Conservation (phyloP, 2,888 invertebrate species). For the Tribolium freemani region DNA sequence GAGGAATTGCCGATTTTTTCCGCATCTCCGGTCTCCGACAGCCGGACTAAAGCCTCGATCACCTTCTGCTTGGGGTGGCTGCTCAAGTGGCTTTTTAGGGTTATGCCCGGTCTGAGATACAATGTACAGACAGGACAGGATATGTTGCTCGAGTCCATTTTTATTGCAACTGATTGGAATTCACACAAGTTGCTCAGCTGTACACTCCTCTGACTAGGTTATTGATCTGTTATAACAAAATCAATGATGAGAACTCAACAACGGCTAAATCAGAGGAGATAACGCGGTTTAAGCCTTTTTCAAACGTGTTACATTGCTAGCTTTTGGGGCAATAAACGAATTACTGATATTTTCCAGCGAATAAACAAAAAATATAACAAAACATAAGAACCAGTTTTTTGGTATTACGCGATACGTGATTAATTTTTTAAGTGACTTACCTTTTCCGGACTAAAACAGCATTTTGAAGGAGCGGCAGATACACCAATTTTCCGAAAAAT, state of each 20-base stretch:
- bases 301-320: not conserved
- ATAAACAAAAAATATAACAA: slow-evolving; percentile 31
- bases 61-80: slow-evolving; percentile 92
- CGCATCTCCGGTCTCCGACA: slow-evolving; percentile 53
- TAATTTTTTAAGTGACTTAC: not conserved
- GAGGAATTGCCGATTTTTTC: slow-evolving; percentile 47
- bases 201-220: slow-evolving; percentile 54
- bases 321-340: not conserved
- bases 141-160: slow-evolving; percentile 64
- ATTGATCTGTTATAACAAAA: slow-evolving; percentile 62
- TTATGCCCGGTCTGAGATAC: slow-evolving; percentile 86
- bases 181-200: slow-evolving; percentile 44
- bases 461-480: not conserved
- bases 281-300: not conserved
- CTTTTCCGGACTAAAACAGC: not conserved
- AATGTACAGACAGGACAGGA: slow-evolving; percentile 88
- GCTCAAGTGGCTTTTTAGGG: slow-evolving; percentile 83
- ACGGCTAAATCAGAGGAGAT: not conserved
- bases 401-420: not conserved
- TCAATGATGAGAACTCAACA: slow-evolving; percentile 55
- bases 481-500: slow-evolving; percentile 2
- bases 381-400: slow-evolving; percentile 3
- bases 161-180: not conserved
- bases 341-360: slow-evolving; percentile 1
- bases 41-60: slow-evolving; percentile 78